Evolutionary conservation across 1,140 invertebrate genomes (phyloP).

Genomic region (Lordiphosa clarofinis): DNA sequence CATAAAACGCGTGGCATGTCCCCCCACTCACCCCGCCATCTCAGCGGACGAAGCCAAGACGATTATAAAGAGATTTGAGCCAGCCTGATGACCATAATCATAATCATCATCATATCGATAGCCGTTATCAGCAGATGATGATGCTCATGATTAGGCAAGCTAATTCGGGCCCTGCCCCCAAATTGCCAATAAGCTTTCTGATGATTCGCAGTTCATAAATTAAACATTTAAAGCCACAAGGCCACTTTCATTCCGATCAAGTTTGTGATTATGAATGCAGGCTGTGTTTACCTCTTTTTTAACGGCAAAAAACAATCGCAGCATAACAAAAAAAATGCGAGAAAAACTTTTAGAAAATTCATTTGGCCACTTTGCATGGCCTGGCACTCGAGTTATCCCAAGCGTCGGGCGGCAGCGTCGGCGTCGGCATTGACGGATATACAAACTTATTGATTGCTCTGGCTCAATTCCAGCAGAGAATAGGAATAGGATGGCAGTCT

Average conservation of each 20-base stretch:
- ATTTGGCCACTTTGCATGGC: conserved; percentile 52
- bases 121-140: conserved; percentile 41
- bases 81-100: conserved; percentile 65
- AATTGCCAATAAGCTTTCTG: conserved; percentile 38
- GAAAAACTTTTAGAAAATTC: conserved; percentile 50
- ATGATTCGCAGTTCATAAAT: conserved; percentile 8
- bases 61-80: conserved; percentile 74
- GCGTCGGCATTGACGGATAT: conserved; percentile 42
- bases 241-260: conserved; percentile 14
- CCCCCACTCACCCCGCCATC: conserved; percentile 2
- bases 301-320: neutral
- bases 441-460: conserved; percentile 65
- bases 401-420: neutral
- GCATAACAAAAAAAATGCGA: conserved; percentile 6
- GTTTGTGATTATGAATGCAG: neutral
- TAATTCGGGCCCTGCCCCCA: conserved; percentile 8
- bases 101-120: conserved; percentile 62
- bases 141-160: conserved; percentile 23
- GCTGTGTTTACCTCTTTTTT: too few species aligned
- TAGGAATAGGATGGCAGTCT: conserved; percentile 22
- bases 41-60: conserved; percentile 25
- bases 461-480: conserved; percentile 28
- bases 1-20: conserved; percentile 28
- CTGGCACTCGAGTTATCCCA: conserved; percentile 15
- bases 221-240: conserved; percentile 31